Evolutionary conservation across 1,140 invertebrate species (phyloP), one percentile per base, ranked within the genome.

Genomic region (Euschistus heros): DNA sequence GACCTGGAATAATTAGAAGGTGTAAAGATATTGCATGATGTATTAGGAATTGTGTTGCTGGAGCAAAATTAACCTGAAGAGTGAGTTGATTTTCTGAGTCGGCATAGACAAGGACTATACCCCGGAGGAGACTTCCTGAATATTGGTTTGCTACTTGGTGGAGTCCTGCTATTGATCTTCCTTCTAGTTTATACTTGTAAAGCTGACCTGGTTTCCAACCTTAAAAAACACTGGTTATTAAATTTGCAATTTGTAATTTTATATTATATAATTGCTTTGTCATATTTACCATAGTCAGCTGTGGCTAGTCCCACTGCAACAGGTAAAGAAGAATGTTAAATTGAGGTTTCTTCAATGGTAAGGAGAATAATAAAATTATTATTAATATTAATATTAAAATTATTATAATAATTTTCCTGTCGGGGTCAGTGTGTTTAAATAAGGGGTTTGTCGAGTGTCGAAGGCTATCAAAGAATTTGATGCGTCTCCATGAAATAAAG

Each of bases 111-210:
- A 70, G 72, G 7, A 87, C 74, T 5, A 71, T 64, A 3, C 77
- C 81, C 67, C 76, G 80, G 42, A 84, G 74, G 3, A 81, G 67
- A 44, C 81, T 76, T 62, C 85, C 83, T 54, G 77, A 72, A 44
- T 74, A 75, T 64, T 81, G 73, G 68, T 81, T 75, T 2, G 77
- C 72, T 7, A 81, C 72, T 37, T 82, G 76, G 10, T 78, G 73
- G 2, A 83, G 70, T 5, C 74, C 74, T 0, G 81, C 75, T 20
- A 87, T 44, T 0, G 82, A 86, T 26, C 80, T 76, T 22, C 80
- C 78, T 22, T 75, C 74, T 4, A 86, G 76, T 10, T 79, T 69
- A 70, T 86, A 88, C 4, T 74, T 74, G 72, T 87, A 88, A 44
- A 81, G 75, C 33, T 76, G 78, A 26, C 79, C 79, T 0, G 67